Evolutionary conservation across 2,797 vertebrate genomes (phyloP), one percentile per base, ranked within the genome.

Genomic region (Thripadectes ignobilis): DNA sequence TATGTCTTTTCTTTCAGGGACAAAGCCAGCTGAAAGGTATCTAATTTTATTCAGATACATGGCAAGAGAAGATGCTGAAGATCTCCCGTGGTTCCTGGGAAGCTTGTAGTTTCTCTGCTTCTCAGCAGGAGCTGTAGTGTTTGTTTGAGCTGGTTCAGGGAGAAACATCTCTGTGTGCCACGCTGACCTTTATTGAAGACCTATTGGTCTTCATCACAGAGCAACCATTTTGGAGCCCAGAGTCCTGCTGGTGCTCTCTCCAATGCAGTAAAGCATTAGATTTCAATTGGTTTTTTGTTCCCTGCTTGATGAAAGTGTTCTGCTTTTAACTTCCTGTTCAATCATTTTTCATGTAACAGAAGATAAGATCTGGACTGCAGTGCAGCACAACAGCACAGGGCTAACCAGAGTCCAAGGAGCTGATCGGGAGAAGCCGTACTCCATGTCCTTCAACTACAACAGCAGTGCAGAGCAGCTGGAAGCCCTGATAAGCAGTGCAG

Each of bases 361-460:
- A 86, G 98, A 99, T 93, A 99, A 98, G 96, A 99, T 99, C 73
- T 99, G 99, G 99, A 99, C 99, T 1, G 96, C 98, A 7, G 89
- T 99, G 85, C 95, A 97, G 32, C 99, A 99, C 98, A 99, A 99
- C 98, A 98, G 85, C 97, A 98, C 98, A 0, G 97, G 98, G 54
- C 95, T 98, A 7, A 98, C 98, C 24, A 96, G 88, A 14, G 98
- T 99, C 57, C 98, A 85, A 54, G 98, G 98, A n/a, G 98, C 98
- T 7, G 97, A 96, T 9, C 84, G 96, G 0, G 96, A 97, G 85
- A 98, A 97, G 46, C 99, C 99, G 0, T 98, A 99, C 80, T 19
- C 97, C 75, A 98, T 98, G 97, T 96, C 52, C 83, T 97, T 99
- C 83, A 98, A 98, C 98, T 99, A 99, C 81, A 98, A 97, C 41